These are phyloP conservation scores for Ephydatia muelleri DNA, from an alignment of 37 sponge, comb jelly and placozoan species.

Conservation along the genomic window DNA sequence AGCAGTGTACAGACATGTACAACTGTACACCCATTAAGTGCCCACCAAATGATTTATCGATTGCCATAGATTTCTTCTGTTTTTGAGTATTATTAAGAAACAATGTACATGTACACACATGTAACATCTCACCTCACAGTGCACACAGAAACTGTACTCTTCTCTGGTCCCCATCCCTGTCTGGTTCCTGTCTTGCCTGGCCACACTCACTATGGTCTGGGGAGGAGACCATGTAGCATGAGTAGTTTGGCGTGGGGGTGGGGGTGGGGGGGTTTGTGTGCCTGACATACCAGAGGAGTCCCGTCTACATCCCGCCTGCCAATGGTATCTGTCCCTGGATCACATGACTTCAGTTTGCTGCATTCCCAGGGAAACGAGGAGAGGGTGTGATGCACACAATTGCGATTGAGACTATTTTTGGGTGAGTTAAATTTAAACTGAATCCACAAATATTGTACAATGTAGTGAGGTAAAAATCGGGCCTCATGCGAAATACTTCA, in stretches of 20 bases:
- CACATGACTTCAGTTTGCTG: constrained; percentile 18
- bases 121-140: constrained; percentile 34
- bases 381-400: not conserved
- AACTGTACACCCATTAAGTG: not conserved
- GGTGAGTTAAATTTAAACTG: no score
- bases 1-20: not conserved
- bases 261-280: not conserved
- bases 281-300: not conserved
- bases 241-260: not conserved
- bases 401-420: no score
- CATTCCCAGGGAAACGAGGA: no score
- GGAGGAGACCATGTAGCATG: not conserved
- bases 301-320: not conserved
- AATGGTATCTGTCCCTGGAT: constrained; percentile 1
- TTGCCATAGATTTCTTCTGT: no score
- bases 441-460: no score
- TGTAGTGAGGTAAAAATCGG: no score
- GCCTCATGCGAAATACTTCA: no score
- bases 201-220: constrained; percentile 35
- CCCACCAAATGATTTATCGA: no score
- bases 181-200: constrained; percentile 9
- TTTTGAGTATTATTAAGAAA: no score
- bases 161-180: not conserved
- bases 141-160: constrained; percentile 19
- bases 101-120: not conserved